Evolutionary conservation across 2,113 vertebrate genomes (phyloP).

Genomic region (Glaucomys volans): DNA sequence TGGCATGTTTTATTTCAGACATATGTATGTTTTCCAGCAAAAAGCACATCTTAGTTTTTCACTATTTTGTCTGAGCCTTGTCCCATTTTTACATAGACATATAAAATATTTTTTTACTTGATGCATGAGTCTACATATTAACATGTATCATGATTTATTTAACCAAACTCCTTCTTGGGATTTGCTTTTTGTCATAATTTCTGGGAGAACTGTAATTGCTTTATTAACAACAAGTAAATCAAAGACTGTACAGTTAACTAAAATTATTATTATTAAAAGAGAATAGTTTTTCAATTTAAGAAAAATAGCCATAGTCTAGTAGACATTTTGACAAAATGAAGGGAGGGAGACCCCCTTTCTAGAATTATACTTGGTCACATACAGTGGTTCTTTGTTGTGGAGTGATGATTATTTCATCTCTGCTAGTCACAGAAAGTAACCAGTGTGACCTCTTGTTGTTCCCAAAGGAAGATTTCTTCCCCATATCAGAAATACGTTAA

Average conservation of each 20-base stretch:
- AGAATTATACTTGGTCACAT: neutral
- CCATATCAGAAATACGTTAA: neutral
- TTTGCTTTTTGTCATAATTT: constrained; percentile 37
- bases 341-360: neutral
- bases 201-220: neutral
- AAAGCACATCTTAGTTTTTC: neutral
- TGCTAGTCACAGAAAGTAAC: constrained; percentile 22
- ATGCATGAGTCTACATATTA: neutral
- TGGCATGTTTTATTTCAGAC: neutral
- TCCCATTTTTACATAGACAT: constrained; percentile 10
- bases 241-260: neutral
- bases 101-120: constrained; percentile 45
- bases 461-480: constrained; percentile 25
- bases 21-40: constrained; percentile 36
- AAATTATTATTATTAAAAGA: neutral
- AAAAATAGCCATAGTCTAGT: neutral
- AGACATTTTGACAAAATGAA: constrained; percentile 14
- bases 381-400: constrained; percentile 47
- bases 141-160: constrained; percentile 17
- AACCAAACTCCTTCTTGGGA: neutral
- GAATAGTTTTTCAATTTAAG: constrained; percentile 38
- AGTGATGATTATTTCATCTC: constrained; percentile 61
- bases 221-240: constrained; percentile 9
- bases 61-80: neutral
- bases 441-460: neutral